Conservation (phyloP, 2,888 invertebrate species). For the Chrysolina americana region DNA sequence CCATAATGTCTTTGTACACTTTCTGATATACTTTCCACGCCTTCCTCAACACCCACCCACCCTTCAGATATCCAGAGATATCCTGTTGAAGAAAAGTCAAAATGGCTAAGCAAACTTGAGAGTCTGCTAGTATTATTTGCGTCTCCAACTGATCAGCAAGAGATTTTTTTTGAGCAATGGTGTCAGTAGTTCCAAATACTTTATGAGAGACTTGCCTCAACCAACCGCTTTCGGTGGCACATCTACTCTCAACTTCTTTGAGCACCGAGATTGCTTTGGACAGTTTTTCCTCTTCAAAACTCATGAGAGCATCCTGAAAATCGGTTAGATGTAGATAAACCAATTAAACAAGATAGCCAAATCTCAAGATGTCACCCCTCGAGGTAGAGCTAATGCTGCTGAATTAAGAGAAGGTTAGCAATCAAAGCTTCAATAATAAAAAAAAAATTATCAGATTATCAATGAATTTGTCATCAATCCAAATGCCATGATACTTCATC, state of each 20-base stretch:
- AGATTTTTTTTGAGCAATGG: conserved; percentile 42
- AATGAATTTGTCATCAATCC: too few relatives aligned
- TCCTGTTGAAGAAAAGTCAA: conserved; percentile 78
- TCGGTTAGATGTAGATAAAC: not conserved
- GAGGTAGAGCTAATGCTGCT: too few relatives aligned
- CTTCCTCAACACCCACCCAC: conserved; percentile 78
- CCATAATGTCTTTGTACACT: conserved; percentile 74
- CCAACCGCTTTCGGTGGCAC: conserved; percentile 72
- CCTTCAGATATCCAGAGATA: conserved; percentile 75
- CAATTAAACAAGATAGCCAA: too few relatives aligned
- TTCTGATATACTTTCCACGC: conserved; percentile 81
- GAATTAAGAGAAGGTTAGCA: too few relatives aligned
- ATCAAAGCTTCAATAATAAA: too few relatives aligned
- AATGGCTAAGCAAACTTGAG: conserved; percentile 77
- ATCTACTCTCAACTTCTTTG: conserved; percentile 75
- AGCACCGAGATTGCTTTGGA: conserved; percentile 72
- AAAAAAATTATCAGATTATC: too few relatives aligned
- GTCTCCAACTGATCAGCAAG: conserved; percentile 73
- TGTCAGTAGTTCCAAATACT: conserved; percentile 52
- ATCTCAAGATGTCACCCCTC: too few relatives aligned
- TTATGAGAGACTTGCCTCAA: conserved; percentile 72
- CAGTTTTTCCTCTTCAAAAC: conserved; percentile 79
- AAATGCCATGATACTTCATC: too few relatives aligned
- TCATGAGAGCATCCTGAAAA: conserved; percentile 77
- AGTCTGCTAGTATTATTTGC: conserved; percentile 79